Base-by-base conservation (phyloP, 2,888 invertebrate genomes). In the Cephus pygmeus region DNA sequence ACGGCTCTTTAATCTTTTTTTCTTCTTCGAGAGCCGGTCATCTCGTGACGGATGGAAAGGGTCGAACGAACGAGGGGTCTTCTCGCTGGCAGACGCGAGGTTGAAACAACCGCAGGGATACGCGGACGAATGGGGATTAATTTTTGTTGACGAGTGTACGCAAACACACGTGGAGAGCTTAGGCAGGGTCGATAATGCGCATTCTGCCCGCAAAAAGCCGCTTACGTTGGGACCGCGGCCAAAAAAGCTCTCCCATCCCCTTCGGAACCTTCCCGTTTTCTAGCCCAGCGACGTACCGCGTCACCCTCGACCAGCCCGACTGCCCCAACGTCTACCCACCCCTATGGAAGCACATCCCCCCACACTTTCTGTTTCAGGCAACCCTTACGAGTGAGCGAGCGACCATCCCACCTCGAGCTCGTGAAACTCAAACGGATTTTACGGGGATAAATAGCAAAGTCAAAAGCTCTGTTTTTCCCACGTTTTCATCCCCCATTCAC, bases 131-230 rank as follows among this genome's bases (percentile, higher is more conserved):
- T 81, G 31, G 78, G 30, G 80, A 82, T 82, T 81, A 82, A 79
- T 83, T 82, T 83, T 82, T 79, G 71, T 80, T 77, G 75, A 69
- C 71, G 75, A 75, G 69, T 69, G 69, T 69, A 69, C 69, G 69
- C 69, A 69, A 69, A 69, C 69, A 69, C 77, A 77, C 74, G 77
- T 75, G 77, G 30, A 56, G 69, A 69, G 77, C n/a, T 69, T 56
- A 69, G 34, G 69, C 68, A 77, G 83, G 86, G 84, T 87, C 88
- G 88, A 88, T 87, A 87, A 87, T 88, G 84, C 86, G 87, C 84
- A 86, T 87, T 83, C 83, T 79, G 83, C 79, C 84, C 85, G 83
- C 86, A 86, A 85, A 87, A 88, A 87, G 85, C 83, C 79, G 84
- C 85, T 86, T 83, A 83, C 80, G 71, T 79, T 80, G 84, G 86